Evolutionary conservation across 2,888 invertebrate species (phyloP).

Genomic region (Drosophila affinis): DNA sequence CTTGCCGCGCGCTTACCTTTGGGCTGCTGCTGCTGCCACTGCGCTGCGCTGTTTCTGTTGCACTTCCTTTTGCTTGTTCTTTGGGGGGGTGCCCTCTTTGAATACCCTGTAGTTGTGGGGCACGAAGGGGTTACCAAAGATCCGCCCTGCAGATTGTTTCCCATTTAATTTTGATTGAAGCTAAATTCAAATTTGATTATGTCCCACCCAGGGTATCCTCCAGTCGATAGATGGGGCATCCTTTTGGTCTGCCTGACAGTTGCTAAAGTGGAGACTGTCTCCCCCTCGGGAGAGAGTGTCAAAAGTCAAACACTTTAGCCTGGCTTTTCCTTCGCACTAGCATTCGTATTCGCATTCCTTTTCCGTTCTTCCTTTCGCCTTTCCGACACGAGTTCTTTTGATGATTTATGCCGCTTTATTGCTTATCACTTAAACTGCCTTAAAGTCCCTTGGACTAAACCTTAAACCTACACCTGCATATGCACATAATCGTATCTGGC

Average conservation of each 20-base stretch:
- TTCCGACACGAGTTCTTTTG: slow-evolving; percentile 12
- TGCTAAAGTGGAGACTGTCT: slow-evolving; percentile 12
- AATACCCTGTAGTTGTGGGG: slow-evolving; percentile 14
- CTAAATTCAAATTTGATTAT: not conserved
- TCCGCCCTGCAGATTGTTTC: slow-evolving; percentile 5
- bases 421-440: slow-evolving; percentile 31
- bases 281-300: slow-evolving; percentile 47
- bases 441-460: slow-evolving; percentile 14
- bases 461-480: not conserved
- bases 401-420: slow-evolving; percentile 60
- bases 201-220: slow-evolving; percentile 1
- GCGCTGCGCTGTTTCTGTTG: slow-evolving; percentile 28
- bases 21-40: slow-evolving; percentile 12
- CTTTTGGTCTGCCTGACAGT: slow-evolving; percentile 20
- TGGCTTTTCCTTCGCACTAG: slow-evolving; percentile 21
- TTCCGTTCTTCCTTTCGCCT: slow-evolving; percentile 25
- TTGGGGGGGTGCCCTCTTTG: slow-evolving; percentile 25
- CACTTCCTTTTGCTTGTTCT: slow-evolving; percentile 37
- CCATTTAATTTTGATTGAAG: not conserved
- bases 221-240: not conserved
- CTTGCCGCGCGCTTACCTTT: slow-evolving; percentile 51
- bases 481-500: not conserved
- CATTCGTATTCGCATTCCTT: too few species aligned
- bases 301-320: slow-evolving; percentile 62
- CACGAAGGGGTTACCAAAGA: not conserved